Conservation (phyloP, 2,797 vertebrate genomes). For the Oryzias dopingdopingensis region DNA sequence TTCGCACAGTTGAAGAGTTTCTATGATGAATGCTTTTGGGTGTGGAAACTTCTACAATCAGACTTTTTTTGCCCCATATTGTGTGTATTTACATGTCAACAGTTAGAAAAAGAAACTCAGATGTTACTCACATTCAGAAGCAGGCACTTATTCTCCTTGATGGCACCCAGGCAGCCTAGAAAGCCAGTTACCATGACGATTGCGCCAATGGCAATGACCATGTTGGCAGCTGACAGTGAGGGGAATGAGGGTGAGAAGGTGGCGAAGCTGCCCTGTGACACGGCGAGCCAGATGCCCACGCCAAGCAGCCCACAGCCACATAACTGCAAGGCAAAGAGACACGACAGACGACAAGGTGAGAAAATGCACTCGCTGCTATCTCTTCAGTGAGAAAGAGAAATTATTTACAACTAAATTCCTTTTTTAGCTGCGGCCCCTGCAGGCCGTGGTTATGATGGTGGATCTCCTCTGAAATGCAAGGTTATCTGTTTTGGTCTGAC, state of each 20-base stretch:
- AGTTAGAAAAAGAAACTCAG: slow-evolving; percentile 5
- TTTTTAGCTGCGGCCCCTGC: neutral
- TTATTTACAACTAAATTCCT: neutral
- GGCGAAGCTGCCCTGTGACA: slow-evolving; percentile 98
- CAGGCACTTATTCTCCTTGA: slow-evolving; percentile 99
- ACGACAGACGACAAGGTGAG: slow-evolving; percentile 40
- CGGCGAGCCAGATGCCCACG: slow-evolving; percentile 97
- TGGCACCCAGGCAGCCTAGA: slow-evolving; percentile 97
- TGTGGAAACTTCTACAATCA: no score
- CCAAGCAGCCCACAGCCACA: slow-evolving; percentile 97
- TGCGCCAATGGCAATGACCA: slow-evolving; percentile 92
- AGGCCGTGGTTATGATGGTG: neutral
- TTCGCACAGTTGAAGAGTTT: no score
- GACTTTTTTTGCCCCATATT: no score
- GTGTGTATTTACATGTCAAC: neutral
- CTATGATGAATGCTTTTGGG: no score
- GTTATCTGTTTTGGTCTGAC: slow-evolving; percentile 7
- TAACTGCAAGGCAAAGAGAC: slow-evolving; percentile 76
- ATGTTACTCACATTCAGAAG: slow-evolving; percentile 91
- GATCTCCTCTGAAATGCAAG: neutral
- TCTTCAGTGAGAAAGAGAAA: neutral
- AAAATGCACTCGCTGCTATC: neutral
- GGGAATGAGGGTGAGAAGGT: slow-evolving; percentile 98
- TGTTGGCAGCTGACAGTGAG: slow-evolving; percentile 94
- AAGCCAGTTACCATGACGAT: slow-evolving; percentile 98